Evolutionary conservation across 2,797 vertebrate species (phyloP).

Genomic region (Pampus argenteus): DNA sequence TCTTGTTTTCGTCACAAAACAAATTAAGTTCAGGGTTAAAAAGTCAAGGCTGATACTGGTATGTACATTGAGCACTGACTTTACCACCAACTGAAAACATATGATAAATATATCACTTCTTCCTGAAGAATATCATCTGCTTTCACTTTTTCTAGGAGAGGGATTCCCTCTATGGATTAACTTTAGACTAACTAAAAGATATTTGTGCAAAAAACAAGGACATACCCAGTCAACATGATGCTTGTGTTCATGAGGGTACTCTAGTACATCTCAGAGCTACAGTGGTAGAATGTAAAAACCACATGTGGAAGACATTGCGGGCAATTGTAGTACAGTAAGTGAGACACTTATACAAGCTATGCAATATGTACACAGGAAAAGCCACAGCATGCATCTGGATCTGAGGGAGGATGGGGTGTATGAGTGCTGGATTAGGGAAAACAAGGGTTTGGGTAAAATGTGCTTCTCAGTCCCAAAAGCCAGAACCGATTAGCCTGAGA

Average conservation of each 20-base stretch:
- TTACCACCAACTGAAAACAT: conserved; percentile 22
- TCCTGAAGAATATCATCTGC: conserved; percentile 32
- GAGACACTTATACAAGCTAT: conserved; percentile 74
- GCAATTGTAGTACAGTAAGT: conserved; percentile 80
- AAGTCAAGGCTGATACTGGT: conserved; percentile 9
- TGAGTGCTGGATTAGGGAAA: conserved; percentile 36
- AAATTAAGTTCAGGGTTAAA: conserved; percentile 10
- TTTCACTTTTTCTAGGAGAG: conserved; percentile 44
- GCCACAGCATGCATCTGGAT: conserved; percentile 55
- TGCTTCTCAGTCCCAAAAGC: conserved; percentile 41
- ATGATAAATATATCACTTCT: conserved; percentile 26
- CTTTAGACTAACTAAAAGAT: not conserved
- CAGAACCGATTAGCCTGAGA: conserved; percentile 40
- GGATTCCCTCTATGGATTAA: conserved; percentile 17
- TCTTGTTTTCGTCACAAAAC: conserved; percentile 35
- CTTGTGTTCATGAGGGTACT: conserved; percentile 23
- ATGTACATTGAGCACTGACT: conserved; percentile 15
- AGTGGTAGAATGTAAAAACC: conserved; percentile 43
- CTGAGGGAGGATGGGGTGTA: conserved; percentile 9
- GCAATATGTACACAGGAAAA: conserved; percentile 75
- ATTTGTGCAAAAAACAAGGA: conserved; percentile 34
- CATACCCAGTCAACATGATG: conserved; percentile 23
- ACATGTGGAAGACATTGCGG: conserved; percentile 77
- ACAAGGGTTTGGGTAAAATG: conserved; percentile 32
- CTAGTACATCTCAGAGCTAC: conserved; percentile 32